phyloP scores from a whole-genome alignment of 2,113 vertebrate species.

The Sturnira hondurensis region DNA sequence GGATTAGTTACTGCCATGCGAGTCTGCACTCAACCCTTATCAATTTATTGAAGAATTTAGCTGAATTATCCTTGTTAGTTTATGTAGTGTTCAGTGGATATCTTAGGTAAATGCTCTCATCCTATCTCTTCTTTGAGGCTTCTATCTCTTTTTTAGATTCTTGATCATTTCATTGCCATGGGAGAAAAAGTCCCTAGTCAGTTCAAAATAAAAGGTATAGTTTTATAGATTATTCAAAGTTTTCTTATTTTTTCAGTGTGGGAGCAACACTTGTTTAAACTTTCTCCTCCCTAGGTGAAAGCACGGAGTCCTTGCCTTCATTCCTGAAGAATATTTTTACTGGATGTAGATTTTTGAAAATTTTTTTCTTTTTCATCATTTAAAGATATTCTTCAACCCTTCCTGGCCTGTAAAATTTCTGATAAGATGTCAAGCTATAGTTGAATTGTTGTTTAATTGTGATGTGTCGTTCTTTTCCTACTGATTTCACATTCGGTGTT shows the following conservation, averaged over 20 bases:
- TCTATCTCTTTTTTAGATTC: neutral
- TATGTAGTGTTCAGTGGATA: rapidly evolving
- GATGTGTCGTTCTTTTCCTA: neutral
- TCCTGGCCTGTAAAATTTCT: neutral
- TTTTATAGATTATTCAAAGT: neutral
- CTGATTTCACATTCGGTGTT: neutral
- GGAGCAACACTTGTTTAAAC: neutral
- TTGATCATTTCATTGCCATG: neutral
- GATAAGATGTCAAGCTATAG: neutral
- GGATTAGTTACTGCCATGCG: neutral
- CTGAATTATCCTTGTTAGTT: neutral
- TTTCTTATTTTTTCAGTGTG: neutral
- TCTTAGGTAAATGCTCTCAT: neutral
- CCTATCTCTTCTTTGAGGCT: neutral
- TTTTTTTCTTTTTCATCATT: neutral
- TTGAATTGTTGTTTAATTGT: neutral
- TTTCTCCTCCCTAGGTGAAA: neutral
- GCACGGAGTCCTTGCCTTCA: neutral
- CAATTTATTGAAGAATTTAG: neutral
- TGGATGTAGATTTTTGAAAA: neutral
- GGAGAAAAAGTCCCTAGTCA: neutral
- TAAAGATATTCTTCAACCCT: neutral
- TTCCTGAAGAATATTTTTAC: neutral
- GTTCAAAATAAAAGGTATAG: neutral
- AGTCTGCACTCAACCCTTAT: neutral